phyloP scores from a whole-genome alignment of 2,888 invertebrate species.

The Sarcophaga rosellei region DNA sequence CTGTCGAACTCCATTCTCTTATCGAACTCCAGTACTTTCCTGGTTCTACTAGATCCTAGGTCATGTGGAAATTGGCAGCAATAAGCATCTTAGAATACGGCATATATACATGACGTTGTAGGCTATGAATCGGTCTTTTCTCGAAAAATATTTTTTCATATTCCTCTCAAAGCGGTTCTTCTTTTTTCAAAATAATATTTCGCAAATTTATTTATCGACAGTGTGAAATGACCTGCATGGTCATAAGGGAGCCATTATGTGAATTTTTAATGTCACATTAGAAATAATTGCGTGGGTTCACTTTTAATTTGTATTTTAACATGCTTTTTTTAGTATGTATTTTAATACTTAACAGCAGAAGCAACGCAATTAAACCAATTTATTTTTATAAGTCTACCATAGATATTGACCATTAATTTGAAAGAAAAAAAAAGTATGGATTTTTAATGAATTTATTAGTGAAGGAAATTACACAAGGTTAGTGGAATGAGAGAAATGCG shows the following conservation, averaged over 20 bases:
- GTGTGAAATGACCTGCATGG: background rate
- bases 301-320: conserved; percentile 19
- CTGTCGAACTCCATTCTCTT: too few species aligned
- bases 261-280: conserved; percentile 44
- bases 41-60: too few species aligned
- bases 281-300: conserved; percentile 36
- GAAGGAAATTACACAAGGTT: background rate
- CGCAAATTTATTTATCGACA: background rate
- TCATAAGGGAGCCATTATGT: conserved; percentile 36
- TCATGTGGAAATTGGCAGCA: too few species aligned
- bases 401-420: conserved; percentile 38
- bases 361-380: conserved; percentile 49
- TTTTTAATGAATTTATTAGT: conserved; percentile 27
- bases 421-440: background rate
- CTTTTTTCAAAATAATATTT: too few species aligned
- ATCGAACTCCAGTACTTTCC: too few species aligned
- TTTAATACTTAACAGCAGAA: background rate
- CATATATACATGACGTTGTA: too few species aligned
- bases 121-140: too few species aligned
- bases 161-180: too few species aligned
- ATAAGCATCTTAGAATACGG: too few species aligned
- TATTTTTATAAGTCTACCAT: conserved; percentile 11
- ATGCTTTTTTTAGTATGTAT: conserved; percentile 11
- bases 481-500: background rate
- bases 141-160: too few species aligned